Evolutionary conservation across 1,140 invertebrate genomes (phyloP), one percentile per base, ranked within the genome.

Genomic region (Zelostemma sp.): DNA sequence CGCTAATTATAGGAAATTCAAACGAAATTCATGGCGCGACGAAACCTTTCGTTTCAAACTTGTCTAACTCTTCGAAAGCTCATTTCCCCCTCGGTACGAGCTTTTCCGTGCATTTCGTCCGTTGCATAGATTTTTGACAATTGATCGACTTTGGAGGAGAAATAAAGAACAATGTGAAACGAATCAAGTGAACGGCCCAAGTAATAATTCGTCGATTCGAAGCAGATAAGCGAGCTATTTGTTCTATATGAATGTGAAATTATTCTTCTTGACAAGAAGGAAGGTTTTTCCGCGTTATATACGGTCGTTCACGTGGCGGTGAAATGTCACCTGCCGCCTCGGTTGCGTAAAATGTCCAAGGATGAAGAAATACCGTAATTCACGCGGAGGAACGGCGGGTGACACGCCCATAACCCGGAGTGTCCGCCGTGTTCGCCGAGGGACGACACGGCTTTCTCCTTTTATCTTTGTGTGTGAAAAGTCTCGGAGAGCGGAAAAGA

Each of bases 391-490:
- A 68, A 43, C 67, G 49, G 71, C 53, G 58, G n/a, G n/a, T n/a
- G n/a, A n/a, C n/a, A 73, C 75, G 75, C 75, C 75, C 72, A 76
- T 74, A 71, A 70, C 73, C 68, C 68, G 55, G 68, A 63, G 65
- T 28, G 25, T 8, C 25, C 3, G 3, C 25, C 25, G 8, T 28
- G 25, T 4, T 8, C 25, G 8, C 8, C 25, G 8, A 28, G 25
- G 25, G 25, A 28, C 49, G 54, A 56, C 28, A 63, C 61, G 54
- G 60, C 71, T 73, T 73, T 73, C 70, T 73, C 65, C 57, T 65
- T 68, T 68, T 73, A 68, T 73, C 70, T 65, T 59, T 55, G 46
- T 62, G 61, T 55, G 46, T 62, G 61, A 68, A 73, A 68, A 73
- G 55, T 68, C 47, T 49, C 47, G 46, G 60, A 56, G 55, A 57